Base-by-base conservation (phyloP, 1,140 invertebrate species). In the Portunus trituberculatus region DNA sequence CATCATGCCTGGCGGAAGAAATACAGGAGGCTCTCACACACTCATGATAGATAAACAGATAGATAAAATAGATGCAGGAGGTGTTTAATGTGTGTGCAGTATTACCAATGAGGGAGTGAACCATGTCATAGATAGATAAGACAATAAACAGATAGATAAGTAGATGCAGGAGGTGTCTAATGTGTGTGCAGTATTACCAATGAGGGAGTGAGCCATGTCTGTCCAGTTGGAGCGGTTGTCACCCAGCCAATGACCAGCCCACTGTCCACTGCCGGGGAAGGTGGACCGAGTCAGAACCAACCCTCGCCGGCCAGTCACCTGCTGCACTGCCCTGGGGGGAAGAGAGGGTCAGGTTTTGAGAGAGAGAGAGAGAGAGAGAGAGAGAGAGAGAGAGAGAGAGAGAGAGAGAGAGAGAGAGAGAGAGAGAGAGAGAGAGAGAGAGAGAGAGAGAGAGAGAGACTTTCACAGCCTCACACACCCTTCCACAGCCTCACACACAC, bases 201-300 rank as follows among this genome's bases (percentile, higher is more conserved):
- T 97, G 96, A 98, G 97, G 28, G 97, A 97, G 96, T 97, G 97
- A 92, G 97, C 97, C 97, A 98, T 97, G 96, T 98, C 97, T 95
- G 98, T 97, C 98, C 98, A 98, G 94, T 97, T 97, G 48, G 98
- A 98, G 96, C 96, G 97, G 90, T 98, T 97, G 97, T 99, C 98
- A 0, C 99, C 99, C 95, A 98, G 98, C 99, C 99, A 99, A 97
- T 99, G 98, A 16, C 98, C 98, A n/a, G 98, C 98, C 97, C 98
- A 99, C 94, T 97, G 97, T 28, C 99, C 99, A 95, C 98, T 97
- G 8, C 98, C 98, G 76, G 98, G 97, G 97, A 98, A 99, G 0
- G 98, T 98, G 0, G 99, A 98, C 88, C 99, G 97, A 0, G 98
- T 98, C 92, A 99, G 98, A 45, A 99, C 97, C 96, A 99, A 98